A percentile compares a stretch with the other conserved stretches of the same genome.
phyloP scores from a whole-genome alignment of 2,113 vertebrate genomes.

The Apistogramma diplotaenia region DNA sequence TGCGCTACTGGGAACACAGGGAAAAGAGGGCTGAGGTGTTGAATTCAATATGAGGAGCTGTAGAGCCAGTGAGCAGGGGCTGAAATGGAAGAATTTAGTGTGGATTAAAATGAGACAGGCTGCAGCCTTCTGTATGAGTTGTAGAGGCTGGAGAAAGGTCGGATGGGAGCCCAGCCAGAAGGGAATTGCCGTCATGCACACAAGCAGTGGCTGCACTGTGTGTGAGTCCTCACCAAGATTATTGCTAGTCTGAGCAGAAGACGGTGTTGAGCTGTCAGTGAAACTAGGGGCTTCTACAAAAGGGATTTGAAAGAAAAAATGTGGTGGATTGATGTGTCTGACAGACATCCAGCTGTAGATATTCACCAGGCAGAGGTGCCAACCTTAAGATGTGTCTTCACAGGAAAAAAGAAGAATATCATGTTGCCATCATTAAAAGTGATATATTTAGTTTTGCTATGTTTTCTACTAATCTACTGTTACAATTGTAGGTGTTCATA shows the following conservation, averaged over 20 bases:
- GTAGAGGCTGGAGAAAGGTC: conserved; percentile 30
- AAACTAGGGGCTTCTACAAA: not conserved
- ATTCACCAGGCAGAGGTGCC: conserved; percentile 18
- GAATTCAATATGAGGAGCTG: conserved; percentile 38
- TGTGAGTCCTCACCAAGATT: not conserved
- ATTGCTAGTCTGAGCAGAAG: not conserved
- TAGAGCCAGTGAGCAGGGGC: conserved; percentile 5
- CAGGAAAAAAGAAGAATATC: not conserved
- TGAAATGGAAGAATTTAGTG: conserved; percentile 51
- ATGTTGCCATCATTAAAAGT: conserved; percentile 8
- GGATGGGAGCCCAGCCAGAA: conserved; percentile 41
- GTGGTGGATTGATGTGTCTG: conserved; percentile 22
- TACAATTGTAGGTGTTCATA: not conserved
- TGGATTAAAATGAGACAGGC: conserved; percentile 44
- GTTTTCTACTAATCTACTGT: not conserved
- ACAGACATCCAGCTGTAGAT: conserved; percentile 20
- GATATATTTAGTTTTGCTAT: not conserved
- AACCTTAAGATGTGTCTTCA: not conserved
- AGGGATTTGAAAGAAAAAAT: not conserved
- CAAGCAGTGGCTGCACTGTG: not conserved
- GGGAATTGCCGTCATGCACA: conserved; percentile 28
- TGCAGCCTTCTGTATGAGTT: conserved; percentile 20
- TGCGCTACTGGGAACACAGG: conserved; percentile 15
- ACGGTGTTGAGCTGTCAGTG: not conserved
- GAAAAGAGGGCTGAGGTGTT: conserved; percentile 18